Percentiles rank a stretch among this genome's conserved stretches.
Conservation (phyloP, 1,140 invertebrate genomes). For the Heliconius melpomene region DNA sequence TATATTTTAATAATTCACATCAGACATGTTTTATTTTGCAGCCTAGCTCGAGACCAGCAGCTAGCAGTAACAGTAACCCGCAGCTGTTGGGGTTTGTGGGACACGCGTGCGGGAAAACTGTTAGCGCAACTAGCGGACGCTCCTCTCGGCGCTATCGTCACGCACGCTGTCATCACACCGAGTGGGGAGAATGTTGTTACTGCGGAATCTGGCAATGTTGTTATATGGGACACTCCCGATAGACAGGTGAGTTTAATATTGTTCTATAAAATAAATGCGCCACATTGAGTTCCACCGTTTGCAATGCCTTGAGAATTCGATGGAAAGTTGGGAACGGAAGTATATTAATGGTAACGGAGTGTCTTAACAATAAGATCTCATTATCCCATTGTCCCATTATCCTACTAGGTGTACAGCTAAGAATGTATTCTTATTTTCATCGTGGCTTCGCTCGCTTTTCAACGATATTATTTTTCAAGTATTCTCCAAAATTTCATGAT, state of each 20-base stretch:
- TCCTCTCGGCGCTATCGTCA: slow-evolving; percentile 96
- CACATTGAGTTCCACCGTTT: too few relatives aligned
- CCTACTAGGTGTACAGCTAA: too few relatives aligned
- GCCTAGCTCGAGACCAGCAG: slow-evolving; percentile 87
- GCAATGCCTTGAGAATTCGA: too few relatives aligned
- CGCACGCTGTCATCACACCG: slow-evolving; percentile 93
- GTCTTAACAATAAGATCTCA: too few relatives aligned
- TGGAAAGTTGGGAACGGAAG: neutral
- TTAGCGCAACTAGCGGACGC: slow-evolving; percentile 94
- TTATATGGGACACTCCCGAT: slow-evolving; percentile 93
- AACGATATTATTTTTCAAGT: too few relatives aligned
- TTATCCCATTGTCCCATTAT: too few relatives aligned
- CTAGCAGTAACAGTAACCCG: slow-evolving; percentile 94
- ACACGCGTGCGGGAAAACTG: slow-evolving; percentile 92
- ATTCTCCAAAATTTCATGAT: too few relatives aligned
- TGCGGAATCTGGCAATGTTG: slow-evolving; percentile 94
- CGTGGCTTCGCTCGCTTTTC: too few relatives aligned
- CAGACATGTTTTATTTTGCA: slow-evolving; percentile 53
- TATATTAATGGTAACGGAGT: neutral
- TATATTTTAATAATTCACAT: too few relatives aligned
- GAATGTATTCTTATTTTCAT: too few relatives aligned
- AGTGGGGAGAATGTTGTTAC: slow-evolving; percentile 93
- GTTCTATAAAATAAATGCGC: neutral
- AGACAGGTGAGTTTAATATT: slow-evolving; percentile 61
- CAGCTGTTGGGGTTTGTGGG: slow-evolving; percentile 97